These are phyloP conservation scores for Chelmon rostratus DNA, from an alignment of 2,797 vertebrate species.

Conservation along the genomic window DNA sequence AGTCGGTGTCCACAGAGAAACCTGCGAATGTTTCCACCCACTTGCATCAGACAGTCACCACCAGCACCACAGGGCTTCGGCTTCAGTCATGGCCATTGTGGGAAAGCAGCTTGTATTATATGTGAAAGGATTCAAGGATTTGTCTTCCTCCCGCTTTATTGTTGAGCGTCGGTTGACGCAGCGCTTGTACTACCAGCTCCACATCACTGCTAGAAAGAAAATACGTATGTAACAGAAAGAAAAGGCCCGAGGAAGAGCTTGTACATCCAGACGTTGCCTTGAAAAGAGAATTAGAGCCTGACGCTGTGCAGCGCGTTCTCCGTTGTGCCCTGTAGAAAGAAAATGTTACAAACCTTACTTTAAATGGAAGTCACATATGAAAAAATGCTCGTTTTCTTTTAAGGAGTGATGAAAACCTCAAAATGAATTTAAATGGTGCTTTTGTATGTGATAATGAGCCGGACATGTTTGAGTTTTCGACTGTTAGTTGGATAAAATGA, in stretches of 20 bases:
- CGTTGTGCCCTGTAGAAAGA: too few species aligned
- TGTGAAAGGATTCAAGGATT: background rate
- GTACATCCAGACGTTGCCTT: too few species aligned
- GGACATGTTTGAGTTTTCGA: too few species aligned
- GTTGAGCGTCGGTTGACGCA: background rate
- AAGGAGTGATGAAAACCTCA: background rate
- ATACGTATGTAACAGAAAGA: background rate
- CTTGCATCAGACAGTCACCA: slow-evolving; percentile 62
- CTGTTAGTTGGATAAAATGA: too few species aligned
- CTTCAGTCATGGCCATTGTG: slow-evolving; percentile 43
- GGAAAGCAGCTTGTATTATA: background rate
- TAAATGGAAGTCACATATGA: background rate
- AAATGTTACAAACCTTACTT: background rate
- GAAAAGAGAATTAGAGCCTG: too few species aligned
- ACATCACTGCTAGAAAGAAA: background rate
- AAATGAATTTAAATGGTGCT: background rate
- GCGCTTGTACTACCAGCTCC: background rate
- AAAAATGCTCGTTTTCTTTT: background rate
- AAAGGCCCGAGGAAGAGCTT: too few species aligned
- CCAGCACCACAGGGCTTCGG: slow-evolving; percentile 19
- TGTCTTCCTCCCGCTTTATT: background rate
- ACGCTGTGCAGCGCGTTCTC: too few species aligned
- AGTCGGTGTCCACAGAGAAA: slow-evolving; percentile 37
- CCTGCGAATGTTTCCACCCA: slow-evolving; percentile 45
- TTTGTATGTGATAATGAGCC: too few species aligned